These are phyloP conservation scores for Desmodus rotundus DNA, from an alignment of 2,113 vertebrate genomes.

Conservation along the genomic window DNA sequence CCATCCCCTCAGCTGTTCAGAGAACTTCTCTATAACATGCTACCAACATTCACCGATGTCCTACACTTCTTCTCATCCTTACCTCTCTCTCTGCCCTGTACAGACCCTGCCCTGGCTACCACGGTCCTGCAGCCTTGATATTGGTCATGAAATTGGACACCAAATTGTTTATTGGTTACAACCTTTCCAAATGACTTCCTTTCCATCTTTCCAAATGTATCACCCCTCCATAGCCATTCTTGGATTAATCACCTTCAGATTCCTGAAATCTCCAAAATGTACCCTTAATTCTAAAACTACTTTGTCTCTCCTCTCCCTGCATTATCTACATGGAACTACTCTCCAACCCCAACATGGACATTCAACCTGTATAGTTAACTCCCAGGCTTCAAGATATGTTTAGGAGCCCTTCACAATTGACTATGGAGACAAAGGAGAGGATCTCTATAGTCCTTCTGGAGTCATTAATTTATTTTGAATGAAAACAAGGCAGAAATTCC, in stretches of 20 bases:
- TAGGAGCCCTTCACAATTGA: background rate
- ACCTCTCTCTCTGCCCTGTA: background rate
- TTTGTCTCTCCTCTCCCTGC: background rate
- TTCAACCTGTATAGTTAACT: background rate
- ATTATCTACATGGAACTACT: background rate
- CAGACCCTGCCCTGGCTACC: background rate
- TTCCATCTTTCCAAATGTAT: background rate
- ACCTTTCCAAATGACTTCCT: background rate
- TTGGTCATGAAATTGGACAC: background rate
- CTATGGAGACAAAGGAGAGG: background rate
- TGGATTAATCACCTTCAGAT: background rate
- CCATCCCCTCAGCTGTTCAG: background rate
- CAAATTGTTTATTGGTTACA: background rate
- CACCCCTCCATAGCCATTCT: background rate
- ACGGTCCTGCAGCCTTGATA: background rate
- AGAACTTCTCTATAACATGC: background rate
- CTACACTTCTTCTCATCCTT: background rate
- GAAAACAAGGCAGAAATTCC: background rate
- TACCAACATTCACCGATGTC: fast-evolving
- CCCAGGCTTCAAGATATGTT: background rate
- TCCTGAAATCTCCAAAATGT: background rate
- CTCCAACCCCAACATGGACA: background rate
- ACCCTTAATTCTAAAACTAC: background rate
- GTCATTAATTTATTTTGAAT: background rate
- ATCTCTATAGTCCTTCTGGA: background rate